Evolutionary conservation across 1,140 invertebrate genomes (phyloP).

Genomic region (Zaprionus inermis): DNA sequence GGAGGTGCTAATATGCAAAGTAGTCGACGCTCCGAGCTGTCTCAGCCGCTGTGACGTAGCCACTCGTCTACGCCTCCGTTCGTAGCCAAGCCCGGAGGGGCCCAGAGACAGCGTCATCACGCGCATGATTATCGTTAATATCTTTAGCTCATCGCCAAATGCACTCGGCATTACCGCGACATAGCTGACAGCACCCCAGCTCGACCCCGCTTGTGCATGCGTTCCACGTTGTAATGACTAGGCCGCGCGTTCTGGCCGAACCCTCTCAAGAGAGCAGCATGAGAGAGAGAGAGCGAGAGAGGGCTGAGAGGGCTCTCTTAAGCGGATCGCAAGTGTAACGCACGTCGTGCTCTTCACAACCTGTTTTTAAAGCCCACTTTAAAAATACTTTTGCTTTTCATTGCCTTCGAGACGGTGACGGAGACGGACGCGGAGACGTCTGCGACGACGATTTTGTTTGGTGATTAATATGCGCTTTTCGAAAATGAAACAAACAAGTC

Average conservation of each 20-base stretch:
- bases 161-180: slow-evolving; percentile 59
- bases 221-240: slow-evolving; percentile 17
- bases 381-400: slow-evolving; percentile 82
- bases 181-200: slow-evolving; percentile 9
- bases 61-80: slow-evolving; percentile 44
- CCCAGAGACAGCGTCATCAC: slow-evolving; percentile 34
- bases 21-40: slow-evolving; percentile 39
- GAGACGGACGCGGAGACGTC: not conserved
- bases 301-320: slow-evolving; percentile 49
- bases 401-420: slow-evolving; percentile 68
- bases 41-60: slow-evolving; percentile 54
- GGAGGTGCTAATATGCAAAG: slow-evolving; percentile 74
- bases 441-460: slow-evolving; percentile 57
- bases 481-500: slow-evolving; percentile 62
- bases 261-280: slow-evolving; percentile 22
- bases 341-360: slow-evolving; percentile 71
- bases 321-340: slow-evolving; percentile 55
- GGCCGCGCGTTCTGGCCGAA: slow-evolving; percentile 19
- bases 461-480: slow-evolving; percentile 80
- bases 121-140: slow-evolving; percentile 23
- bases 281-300: slow-evolving; percentile 26
- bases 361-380: slow-evolving; percentile 78
- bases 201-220: not conserved
- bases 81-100: not conserved
- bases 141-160: slow-evolving; percentile 63